Evolutionary conservation across 1,140 invertebrate genomes (phyloP).

Genomic region (Sitobion miscanthi): DNA sequence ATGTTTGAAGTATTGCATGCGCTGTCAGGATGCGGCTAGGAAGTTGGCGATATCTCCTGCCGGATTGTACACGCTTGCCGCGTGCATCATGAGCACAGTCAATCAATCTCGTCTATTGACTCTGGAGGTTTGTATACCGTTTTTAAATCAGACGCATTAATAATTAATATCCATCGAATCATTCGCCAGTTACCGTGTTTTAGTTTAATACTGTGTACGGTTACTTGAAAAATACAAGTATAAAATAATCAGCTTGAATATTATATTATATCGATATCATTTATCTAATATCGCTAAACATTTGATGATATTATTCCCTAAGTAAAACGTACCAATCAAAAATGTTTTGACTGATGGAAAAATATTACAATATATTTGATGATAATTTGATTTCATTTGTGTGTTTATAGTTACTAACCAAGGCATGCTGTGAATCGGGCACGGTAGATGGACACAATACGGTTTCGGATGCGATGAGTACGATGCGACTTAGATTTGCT

Average conservation of each 20-base stretch:
- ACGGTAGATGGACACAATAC: slow-evolving; percentile 73
- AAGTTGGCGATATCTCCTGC: slow-evolving; percentile 78
- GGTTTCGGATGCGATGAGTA: slow-evolving; percentile 89
- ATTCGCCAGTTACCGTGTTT: neutral
- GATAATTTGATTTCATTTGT: neutral
- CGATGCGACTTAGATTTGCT: slow-evolving; percentile 83
- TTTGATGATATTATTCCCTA: neutral
- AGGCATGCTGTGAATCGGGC: slow-evolving; percentile 74
- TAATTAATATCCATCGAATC: neutral
- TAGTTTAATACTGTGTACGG: neutral
- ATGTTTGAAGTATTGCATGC: slow-evolving; percentile 78
- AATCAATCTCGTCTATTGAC: slow-evolving; percentile 81
- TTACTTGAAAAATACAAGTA: neutral
- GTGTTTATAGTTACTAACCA: slow-evolving; percentile 71
- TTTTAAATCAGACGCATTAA: too few relatives aligned
- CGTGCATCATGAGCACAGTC: slow-evolving; percentile 85
- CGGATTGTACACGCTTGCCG: slow-evolving; percentile 84
- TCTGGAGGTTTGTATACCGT: slow-evolving; percentile 71
- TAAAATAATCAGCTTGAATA: neutral
- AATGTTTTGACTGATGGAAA: neutral
- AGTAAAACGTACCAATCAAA: neutral
- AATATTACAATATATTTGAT: neutral
- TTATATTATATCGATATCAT: too few relatives aligned
- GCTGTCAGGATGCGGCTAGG: slow-evolving; percentile 77
- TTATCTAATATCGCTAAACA: neutral